Base-by-base conservation (phyloP, 2,113 vertebrate genomes). In the Gallinago paraguaiae region DNA sequence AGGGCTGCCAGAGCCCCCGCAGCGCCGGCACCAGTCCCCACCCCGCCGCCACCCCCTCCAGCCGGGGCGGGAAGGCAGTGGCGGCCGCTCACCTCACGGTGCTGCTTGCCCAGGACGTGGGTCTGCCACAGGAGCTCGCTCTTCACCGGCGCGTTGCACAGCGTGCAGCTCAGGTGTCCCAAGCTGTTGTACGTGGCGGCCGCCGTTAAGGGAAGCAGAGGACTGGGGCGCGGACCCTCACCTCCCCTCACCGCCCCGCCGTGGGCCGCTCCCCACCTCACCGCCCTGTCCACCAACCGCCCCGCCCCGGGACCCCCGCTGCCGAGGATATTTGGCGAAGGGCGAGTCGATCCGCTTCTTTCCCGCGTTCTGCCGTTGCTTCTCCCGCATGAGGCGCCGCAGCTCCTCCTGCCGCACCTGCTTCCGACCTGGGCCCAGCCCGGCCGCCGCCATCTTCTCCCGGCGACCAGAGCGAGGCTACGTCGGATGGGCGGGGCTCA, bases 321-420 rank as follows among this genome's bases (percentile, higher is more conserved):
- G 83, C 46, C 13, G 76, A 98, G 98, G 98, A 98, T 98, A 98
- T 97, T 98, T 99, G 14, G 98, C 99, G 41, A 99, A 98, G 3
- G 99, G 99, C n/a, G 99, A 99, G 24, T 99, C 99, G 23, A 99
- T 96, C 12, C 98, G 98, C 86, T 99, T 99, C 93, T 97, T 98
- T 9, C 98, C 98, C 10, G 97, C 97, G 35, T 98, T 97, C 70
- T 98, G 98, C 28, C 98, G 98, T 97, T 99, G 98, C 88, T 99
- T 99, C 90, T 98, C 98, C 61, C 98, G 98, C 99, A 99, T 99
- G 54, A 99, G 74, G 9, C 99, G 98, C 70, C 99, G 97, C 83
- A 99, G 97, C 70, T 99, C 99, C 30, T 99, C 99, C 74, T 99
- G 99, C 67, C 98, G 98, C 35, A 99, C 98, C 17, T 98, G 98